Base-by-base conservation (phyloP, 2,888 invertebrate species). In the Gortyna flavago region DNA sequence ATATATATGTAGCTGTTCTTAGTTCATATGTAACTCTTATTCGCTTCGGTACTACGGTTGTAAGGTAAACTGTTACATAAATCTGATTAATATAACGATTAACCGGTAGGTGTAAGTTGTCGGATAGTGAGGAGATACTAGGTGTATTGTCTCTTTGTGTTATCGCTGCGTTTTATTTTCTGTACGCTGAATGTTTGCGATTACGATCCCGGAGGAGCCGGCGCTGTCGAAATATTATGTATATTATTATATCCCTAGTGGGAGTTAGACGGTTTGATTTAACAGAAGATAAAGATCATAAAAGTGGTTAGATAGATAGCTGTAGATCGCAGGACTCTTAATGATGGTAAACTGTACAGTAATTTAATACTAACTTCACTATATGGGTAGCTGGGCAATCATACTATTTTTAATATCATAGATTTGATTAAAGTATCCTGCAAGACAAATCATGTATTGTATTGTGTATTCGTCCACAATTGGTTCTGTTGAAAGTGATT, bases 321-420 rank as follows among this genome's bases (percentile, higher is more conserved):
- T 90, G 92, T 95, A 95, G 95, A 91, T 91, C 92, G 93, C 94
- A 93, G 93, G 90, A 92, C 89, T 90, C 92, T 94, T 94, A 93
- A 95, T 93, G 90, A 41, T 44, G 13, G 13, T 94, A 92, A 93
- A 93, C 90, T 95, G 95, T 96, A 95, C 96, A 96, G 95, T 96
- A 95, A 95, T 91, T 93, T 94, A 93, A 93, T 94, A 96, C 95
- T 95, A 95, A 96, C 94, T 95, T 95, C 95, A 95, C 95, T 95
- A 93, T 94, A 94, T 95, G 95, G 96, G 96, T 96, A 96, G 96
- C 95, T 96, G 96, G 96, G 95, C 96, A 96, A 96, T 95, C 95
- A 92, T 95, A 95, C 93, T 95, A 94, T 94, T 95, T 95, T 95
- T 95, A 95, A 93, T 95, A 94, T 93, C 91, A 92, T 94, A 94